Conservation (phyloP, 2,888 invertebrate genomes). For the Agrochola litura region DNA sequence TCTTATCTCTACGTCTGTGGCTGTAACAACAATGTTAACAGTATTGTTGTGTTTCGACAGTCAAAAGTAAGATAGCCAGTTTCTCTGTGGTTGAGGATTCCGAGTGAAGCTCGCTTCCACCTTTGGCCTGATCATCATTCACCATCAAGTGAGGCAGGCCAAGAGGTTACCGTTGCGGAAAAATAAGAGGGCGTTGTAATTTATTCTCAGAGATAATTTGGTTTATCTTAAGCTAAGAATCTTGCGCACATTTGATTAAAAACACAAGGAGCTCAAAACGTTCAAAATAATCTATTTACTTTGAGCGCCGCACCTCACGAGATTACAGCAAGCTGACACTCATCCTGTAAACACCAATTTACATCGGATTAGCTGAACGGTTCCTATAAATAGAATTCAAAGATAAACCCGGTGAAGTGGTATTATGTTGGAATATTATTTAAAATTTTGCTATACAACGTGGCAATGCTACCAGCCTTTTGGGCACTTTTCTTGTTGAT, state of each 20-base stretch:
- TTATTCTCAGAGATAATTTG: not conserved
- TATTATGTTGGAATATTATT: not conserved
- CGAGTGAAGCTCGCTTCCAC: too few species aligned
- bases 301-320: slow-evolving; percentile 61
- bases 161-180: too few species aligned
- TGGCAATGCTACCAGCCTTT: too few species aligned
- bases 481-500: not conserved
- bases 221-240: not conserved
- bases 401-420: slow-evolving; percentile 14
- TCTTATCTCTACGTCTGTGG: too few species aligned
- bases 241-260: not conserved
- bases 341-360: slow-evolving; percentile 60
- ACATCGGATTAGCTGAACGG: slow-evolving; percentile 53
- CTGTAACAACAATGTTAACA: too few species aligned
- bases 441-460: not conserved
- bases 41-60: too few species aligned
- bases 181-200: too few species aligned
- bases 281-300: slow-evolving; percentile 70
- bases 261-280: slow-evolving; percentile 16
- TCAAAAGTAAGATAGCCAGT: too few species aligned
- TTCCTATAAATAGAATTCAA: slow-evolving; percentile 39
- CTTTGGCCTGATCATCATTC: too few species aligned
- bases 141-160: too few species aligned
- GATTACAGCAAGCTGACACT: slow-evolving; percentile 55
- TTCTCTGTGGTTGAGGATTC: too few species aligned